phyloP scores from a whole-genome alignment of 2,888 invertebrate genomes.

The Parnassius smintheus region DNA sequence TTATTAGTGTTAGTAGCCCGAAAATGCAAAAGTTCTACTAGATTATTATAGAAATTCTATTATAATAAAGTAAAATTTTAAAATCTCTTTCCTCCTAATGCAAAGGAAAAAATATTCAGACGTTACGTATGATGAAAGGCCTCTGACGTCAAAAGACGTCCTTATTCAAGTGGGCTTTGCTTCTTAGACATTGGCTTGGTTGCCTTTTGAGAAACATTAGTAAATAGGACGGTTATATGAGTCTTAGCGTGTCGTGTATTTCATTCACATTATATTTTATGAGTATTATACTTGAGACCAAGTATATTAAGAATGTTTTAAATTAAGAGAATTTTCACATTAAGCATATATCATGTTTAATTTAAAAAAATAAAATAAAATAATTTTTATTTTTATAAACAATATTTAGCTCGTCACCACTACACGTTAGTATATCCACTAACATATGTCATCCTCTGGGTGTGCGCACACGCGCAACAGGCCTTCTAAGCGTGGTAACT shows the following conservation, averaged over 20 bases:
- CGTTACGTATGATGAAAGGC: conserved; percentile 43
- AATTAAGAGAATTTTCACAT: no score
- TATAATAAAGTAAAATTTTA: conserved; percentile 24
- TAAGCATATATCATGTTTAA: no score
- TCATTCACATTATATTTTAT: conserved; percentile 8
- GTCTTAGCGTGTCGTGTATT: not conserved
- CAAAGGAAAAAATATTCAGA: conserved; percentile 49
- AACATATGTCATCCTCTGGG: no score
- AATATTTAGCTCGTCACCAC: no score
- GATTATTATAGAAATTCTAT: no score
- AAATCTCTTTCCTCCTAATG: conserved; percentile 48
- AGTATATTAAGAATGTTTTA: no score
- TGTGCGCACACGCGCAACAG: no score
- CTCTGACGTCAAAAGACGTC: conserved; percentile 27
- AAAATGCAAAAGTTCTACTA: not conserved
- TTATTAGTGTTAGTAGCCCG: not conserved
- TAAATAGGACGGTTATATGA: conserved; percentile 31
- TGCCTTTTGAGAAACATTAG: conserved; percentile 32
- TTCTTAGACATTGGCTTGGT: conserved; percentile 29
- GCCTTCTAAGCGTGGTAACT: no score
- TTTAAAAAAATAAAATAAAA: no score
- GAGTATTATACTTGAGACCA: not conserved
- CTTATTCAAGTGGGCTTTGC: conserved; percentile 24
- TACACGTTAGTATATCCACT: no score
- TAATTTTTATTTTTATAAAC: no score